Evolutionary conservation across 2,797 vertebrate species (phyloP), one percentile per base, ranked within the genome.

Genomic region (Psittacula derbiana): DNA sequence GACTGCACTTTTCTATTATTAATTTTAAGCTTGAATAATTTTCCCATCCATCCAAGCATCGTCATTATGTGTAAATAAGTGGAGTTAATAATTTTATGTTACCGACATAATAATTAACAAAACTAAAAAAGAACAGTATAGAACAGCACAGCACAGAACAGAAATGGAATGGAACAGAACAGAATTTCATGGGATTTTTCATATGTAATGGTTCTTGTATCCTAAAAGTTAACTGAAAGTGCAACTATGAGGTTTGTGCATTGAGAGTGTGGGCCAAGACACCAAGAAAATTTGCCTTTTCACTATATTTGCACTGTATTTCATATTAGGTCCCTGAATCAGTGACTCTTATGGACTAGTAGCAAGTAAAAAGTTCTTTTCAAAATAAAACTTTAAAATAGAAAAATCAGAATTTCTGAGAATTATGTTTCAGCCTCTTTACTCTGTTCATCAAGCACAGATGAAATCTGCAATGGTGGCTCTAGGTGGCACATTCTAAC

Each of bases 21-120:
- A 80, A 92, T 49, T 88, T 88, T 81, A 80, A 88, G 55, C 47
- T 53, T 92, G 73, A 73, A 65, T 86, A 71, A 44, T 74, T 90
- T 76, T 86, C 66, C 83, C 14, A 31, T 85, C 40, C 41, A 33
- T 86, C 30, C 16, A 49, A 61, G 16, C 8, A 36, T 57, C 84
- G 81, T 93, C 46, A 33, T 60, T 79, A 27, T 84, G 33, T 70
- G 52, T n/a, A 65, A 92, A 38, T 75, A 81, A 84, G n/a, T 65
- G 47, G 52, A 52, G 21, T 46, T 95, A 72, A 61, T 83, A 78
- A 43, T 57, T 93, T 94, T 72, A 7, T 64, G 2, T 69, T 92
- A 46, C 44, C 12, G 18, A 76, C 16, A 31, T 16, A 71, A n/a
- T 46, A 16, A 82, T n/a, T 28, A 79, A 66, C 15, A 69, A 66